phyloP scores from a whole-genome alignment of 1,140 invertebrate genomes.

The Drosophila navojoa region DNA sequence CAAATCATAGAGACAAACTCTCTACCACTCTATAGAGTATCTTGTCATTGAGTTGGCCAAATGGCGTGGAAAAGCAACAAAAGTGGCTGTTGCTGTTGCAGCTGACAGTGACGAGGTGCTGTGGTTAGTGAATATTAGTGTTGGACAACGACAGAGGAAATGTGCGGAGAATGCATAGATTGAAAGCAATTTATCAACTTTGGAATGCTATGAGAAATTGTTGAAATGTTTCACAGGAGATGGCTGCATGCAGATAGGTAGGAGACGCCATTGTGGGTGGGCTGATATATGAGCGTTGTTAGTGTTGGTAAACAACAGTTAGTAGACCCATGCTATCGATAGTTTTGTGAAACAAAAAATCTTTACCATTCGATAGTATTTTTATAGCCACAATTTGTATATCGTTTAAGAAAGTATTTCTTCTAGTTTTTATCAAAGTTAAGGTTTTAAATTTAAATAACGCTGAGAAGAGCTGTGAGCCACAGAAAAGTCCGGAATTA shows the following conservation, averaged over 20 bases:
- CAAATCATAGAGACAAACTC: no score
- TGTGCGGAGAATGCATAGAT: neutral
- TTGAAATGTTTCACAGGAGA: neutral
- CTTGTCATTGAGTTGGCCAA: neutral
- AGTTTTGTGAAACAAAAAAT: no score
- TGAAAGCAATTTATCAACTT: slow-evolving; percentile 1
- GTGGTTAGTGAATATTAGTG: slow-evolving; percentile 15
- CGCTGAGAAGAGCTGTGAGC: no score
- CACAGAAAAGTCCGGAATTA: no score
- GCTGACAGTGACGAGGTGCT: slow-evolving; percentile 27
- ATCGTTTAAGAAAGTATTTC: no score
- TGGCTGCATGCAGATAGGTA: no score
- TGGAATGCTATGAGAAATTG: slow-evolving; percentile 14
- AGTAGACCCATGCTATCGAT: no score
- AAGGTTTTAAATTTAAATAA: no score
- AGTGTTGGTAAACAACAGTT: neutral
- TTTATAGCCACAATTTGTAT: no score
- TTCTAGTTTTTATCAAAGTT: no score
- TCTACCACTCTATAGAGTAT: neutral
- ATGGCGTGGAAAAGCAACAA: slow-evolving; percentile 1
- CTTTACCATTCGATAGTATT: no score
- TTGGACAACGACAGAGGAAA: neutral
- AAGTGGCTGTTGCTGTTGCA: slow-evolving; percentile 6
- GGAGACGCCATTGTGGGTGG: neutral
- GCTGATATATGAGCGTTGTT: neutral